Conservation (phyloP, 2,113 vertebrate genomes). For the Neotoma lepida region DNA sequence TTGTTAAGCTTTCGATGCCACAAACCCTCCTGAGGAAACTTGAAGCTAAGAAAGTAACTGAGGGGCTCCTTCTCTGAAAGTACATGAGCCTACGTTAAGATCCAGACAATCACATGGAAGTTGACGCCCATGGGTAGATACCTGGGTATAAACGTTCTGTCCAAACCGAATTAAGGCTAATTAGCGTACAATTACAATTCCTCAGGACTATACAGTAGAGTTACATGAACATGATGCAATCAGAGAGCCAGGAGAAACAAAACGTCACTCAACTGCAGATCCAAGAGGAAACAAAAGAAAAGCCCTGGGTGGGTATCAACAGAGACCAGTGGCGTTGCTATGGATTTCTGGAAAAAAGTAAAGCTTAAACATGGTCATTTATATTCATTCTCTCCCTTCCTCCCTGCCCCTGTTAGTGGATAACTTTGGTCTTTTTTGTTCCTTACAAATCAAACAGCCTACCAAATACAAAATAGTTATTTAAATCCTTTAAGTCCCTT, state of each 20-base stretch:
- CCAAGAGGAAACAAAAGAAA: not conserved
- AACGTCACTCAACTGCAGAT: not conserved
- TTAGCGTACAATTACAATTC: not conserved
- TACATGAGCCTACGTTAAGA: not conserved
- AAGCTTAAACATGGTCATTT: not conserved
- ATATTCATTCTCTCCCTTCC: not conserved
- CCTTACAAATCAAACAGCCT: constrained; percentile 36
- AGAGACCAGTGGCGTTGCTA: not conserved
- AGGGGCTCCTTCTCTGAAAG: not conserved
- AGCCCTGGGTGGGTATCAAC: not conserved
- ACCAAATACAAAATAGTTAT: constrained; percentile 34
- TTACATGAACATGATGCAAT: not conserved
- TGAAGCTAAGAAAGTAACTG: not conserved
- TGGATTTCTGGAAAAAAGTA: not conserved
- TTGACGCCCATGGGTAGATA: not conserved
- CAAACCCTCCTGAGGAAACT: not conserved
- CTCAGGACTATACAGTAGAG: not conserved
- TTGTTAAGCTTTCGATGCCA: not conserved
- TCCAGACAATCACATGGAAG: not conserved
- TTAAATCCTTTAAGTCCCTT: not conserved
- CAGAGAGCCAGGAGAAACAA: not conserved
- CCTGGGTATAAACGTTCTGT: not conserved
- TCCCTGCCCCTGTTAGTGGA: not conserved
- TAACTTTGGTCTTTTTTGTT: constrained; percentile 27
- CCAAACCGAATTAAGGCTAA: not conserved